Evolutionary conservation across 2,888 invertebrate genomes (phyloP).

Genomic region (Anorthoa munda): DNA sequence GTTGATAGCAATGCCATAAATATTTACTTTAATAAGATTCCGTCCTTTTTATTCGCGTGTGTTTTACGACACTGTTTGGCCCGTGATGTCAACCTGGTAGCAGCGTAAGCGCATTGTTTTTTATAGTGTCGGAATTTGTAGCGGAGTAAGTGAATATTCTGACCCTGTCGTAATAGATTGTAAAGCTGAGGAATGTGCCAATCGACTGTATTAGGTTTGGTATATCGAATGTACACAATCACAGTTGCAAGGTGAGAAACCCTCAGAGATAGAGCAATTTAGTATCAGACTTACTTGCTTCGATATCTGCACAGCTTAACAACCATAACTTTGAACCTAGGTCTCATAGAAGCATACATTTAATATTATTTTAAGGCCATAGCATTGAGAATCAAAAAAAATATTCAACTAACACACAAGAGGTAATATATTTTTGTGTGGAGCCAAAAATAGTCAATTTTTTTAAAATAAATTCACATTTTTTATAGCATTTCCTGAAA

Average conservation of each 20-base stretch:
- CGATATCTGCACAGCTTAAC: no score
- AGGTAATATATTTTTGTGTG: no score
- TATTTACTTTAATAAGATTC: slow-evolving; percentile 91
- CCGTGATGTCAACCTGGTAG: slow-evolving; percentile 83
- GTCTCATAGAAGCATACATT: no score
- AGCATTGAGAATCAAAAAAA: no score
- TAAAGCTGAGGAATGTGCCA: slow-evolving; percentile 63
- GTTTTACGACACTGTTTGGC: slow-evolving; percentile 88
- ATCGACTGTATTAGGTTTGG: slow-evolving; percentile 42
- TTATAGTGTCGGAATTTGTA: slow-evolving; percentile 79
- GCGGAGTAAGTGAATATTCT: slow-evolving; percentile 76
- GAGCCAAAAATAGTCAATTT: no score
- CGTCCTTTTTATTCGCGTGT: slow-evolving; percentile 88
- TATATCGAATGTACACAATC: slow-evolving; percentile 8
- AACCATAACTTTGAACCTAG: no score
- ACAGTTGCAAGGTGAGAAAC: slow-evolving; percentile 9
- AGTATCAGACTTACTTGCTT: no score
- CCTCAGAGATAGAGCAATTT: no score
- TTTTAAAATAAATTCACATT: no score
- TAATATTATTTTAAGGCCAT: no score
- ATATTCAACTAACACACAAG: no score
- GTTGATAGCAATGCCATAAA: slow-evolving; percentile 90
- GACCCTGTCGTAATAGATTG: slow-evolving; percentile 70
- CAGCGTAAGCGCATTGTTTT: slow-evolving; percentile 84
- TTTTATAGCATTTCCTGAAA: no score